Conservation (phyloP, 1,140 invertebrate species). For the Planococcus citri region DNA sequence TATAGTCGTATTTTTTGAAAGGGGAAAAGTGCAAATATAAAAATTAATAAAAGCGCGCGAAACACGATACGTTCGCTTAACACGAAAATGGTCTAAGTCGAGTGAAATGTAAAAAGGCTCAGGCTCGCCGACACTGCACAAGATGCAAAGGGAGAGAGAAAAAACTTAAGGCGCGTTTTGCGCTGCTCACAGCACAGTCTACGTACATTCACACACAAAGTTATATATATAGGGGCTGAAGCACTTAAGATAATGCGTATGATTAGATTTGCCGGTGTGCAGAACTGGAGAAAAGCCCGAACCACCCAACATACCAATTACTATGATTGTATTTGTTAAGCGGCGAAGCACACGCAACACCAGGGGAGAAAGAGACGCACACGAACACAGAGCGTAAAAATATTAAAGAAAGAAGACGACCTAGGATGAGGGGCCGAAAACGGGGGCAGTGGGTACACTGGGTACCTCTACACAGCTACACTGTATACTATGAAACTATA, state of each 20-base stretch:
- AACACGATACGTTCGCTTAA: background rate
- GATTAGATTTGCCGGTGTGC: constrained; percentile 15
- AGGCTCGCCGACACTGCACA: background rate
- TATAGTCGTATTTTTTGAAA: too few relatives aligned
- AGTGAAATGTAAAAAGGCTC: background rate
- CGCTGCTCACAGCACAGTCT: background rate
- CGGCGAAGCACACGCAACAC: background rate
- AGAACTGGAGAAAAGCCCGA: background rate
- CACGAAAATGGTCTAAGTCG: constrained; percentile 2
- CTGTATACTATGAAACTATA: background rate
- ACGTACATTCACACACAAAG: too few relatives aligned
- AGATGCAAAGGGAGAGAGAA: background rate
- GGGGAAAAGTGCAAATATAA: background rate
- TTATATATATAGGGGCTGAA: background rate
- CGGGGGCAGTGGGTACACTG: background rate
- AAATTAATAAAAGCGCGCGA: constrained; percentile 6
- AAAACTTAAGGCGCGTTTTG: background rate
- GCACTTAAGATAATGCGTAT: constrained; percentile 20
- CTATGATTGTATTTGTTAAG: constrained; percentile 18
- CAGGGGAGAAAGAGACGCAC: background rate
- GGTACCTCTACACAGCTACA: too few relatives aligned
- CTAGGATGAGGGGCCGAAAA: too few relatives aligned
- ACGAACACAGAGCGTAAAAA: background rate
- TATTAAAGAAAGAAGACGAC: background rate
- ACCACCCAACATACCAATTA: constrained; percentile 10